phyloP scores from a whole-genome alignment of 2,888 invertebrate species.

The Euplagia quadripunctaria region DNA sequence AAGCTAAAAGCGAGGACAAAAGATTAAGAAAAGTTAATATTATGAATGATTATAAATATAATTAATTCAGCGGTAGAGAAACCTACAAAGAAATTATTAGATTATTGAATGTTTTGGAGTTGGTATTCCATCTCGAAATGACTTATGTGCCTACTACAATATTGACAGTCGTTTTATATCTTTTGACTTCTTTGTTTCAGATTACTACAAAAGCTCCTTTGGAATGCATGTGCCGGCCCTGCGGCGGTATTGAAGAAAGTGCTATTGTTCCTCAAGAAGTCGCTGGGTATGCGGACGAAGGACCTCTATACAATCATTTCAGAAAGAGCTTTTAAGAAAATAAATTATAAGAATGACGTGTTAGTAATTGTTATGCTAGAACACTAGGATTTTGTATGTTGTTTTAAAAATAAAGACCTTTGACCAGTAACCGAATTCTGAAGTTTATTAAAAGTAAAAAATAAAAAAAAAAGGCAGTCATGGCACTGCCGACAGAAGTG shows the following conservation, averaged over 20 bases:
- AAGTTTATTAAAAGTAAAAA: neutral
- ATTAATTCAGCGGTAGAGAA: neutral
- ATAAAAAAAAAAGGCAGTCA: too few relatives aligned
- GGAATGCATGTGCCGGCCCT: conserved; percentile 98
- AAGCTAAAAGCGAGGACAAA: conserved; percentile 94
- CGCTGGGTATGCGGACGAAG: conserved; percentile 94
- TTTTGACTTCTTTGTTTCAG: conserved; percentile 76
- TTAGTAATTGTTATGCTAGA: conserved; percentile 18
- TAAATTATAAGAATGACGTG: neutral
- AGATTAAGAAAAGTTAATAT: conserved; percentile 91
- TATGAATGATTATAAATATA: conserved; percentile 21
- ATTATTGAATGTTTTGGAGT: neutral
- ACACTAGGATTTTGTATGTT: neutral
- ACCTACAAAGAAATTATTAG: neutral
- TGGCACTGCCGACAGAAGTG: too few relatives aligned
- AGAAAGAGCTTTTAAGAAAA: conserved; percentile 88
- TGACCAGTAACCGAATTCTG: conserved; percentile 35
- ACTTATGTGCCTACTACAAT: neutral
- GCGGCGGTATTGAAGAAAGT: conserved; percentile 95
- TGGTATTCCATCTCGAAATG: neutral
- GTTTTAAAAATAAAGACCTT: conserved; percentile 42
- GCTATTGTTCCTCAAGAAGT: conserved; percentile 96
- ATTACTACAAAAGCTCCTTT: conserved; percentile 97
- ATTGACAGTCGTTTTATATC: neutral
- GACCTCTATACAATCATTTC: conserved; percentile 93